phyloP scores from a whole-genome alignment of 2,888 invertebrate genomes.

The Osmoderma eremita region DNA sequence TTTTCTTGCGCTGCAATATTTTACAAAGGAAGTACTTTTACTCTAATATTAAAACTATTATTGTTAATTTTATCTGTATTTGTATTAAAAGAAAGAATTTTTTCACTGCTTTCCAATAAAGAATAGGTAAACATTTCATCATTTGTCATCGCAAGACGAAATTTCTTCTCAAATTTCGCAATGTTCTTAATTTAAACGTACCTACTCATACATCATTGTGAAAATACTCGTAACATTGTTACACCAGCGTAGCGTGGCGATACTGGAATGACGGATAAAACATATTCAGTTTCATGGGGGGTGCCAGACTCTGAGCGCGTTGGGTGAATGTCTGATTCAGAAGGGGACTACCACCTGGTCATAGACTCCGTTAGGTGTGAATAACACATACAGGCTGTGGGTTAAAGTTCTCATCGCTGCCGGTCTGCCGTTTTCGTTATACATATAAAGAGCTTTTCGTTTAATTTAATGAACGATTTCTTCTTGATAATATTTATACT shows the following conservation, averaged over 20 bases:
- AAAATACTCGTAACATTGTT: too few relatives aligned
- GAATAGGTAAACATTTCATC: too few relatives aligned
- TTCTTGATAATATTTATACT: not conserved
- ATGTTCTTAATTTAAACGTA: too few relatives aligned
- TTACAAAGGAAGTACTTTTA: too few relatives aligned
- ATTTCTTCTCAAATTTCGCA: too few relatives aligned
- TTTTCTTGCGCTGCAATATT: too few relatives aligned
- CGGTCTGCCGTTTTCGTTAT: conserved; percentile 11
- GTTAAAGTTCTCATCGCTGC: conserved; percentile 34
- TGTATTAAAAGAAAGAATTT: too few relatives aligned
- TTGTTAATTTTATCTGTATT: too few relatives aligned
- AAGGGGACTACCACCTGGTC: conserved; percentile 37
- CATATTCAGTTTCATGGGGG: conserved; percentile 31
- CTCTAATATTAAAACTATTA: too few relatives aligned
- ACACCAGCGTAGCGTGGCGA: conserved; percentile 8
- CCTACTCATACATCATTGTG: too few relatives aligned
- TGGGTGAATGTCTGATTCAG: conserved; percentile 28
- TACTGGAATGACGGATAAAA: conserved; percentile 10
- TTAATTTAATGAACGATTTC: not conserved
- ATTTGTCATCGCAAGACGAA: too few relatives aligned
- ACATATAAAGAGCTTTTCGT: conserved; percentile 5
- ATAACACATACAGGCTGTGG: conserved; percentile 32
- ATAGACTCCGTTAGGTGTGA: conserved; percentile 36
- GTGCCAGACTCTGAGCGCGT: conserved; percentile 22
- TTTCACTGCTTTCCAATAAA: too few relatives aligned